Evolutionary conservation across 1,140 invertebrate genomes (phyloP), one percentile per base, ranked within the genome.

Genomic region (Chionoecetes opilio): DNA sequence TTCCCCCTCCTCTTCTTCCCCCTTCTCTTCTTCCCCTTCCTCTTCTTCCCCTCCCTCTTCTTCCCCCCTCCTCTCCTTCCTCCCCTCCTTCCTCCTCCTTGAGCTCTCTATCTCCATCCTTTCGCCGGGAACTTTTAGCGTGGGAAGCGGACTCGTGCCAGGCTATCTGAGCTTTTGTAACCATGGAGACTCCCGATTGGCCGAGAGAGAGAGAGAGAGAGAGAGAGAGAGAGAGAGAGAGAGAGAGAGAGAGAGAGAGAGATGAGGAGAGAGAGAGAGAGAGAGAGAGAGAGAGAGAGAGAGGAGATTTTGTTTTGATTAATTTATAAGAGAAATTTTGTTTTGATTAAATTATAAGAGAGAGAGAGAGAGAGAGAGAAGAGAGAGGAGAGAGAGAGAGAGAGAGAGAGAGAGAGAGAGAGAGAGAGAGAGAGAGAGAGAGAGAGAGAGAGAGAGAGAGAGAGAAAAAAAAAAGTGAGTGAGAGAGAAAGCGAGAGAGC

Each of bases 171-270:
- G 63, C 63, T n/a, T n/a, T 75, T 75, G 63, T 75, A 75, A 75
- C 63, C 63, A n/a, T 75, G 63, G 63, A 75, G 63, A 75, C 63
- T 75, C 63, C n/a, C 63, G 63, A n/a, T 26, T 75, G 11, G 46
- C 21, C 26, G 63, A 75, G 63, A 75, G 63, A 26, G 63, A 75
- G 63, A 75, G 63, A 26, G 63, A 75, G 63, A 75, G 63, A 75
- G 63, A 75, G 63, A 75, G 63, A 75, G 63, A 75, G 63, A 75
- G 63, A 75, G 63, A 75, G 63, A 75, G 63, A 75, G 63, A 75
- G 63, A 75, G 63, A 75, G 63, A 75, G 63, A 75, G 63, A 75
- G 63, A 75, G 63, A 75, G 63, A 75, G 63, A 75, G 63, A 75
- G 63, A 75, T 17, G 21, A 2, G 21, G 6, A 63, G 6, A 63